phyloP scores from a whole-genome alignment of 2,888 invertebrate genomes.

The Amiota minor region DNA sequence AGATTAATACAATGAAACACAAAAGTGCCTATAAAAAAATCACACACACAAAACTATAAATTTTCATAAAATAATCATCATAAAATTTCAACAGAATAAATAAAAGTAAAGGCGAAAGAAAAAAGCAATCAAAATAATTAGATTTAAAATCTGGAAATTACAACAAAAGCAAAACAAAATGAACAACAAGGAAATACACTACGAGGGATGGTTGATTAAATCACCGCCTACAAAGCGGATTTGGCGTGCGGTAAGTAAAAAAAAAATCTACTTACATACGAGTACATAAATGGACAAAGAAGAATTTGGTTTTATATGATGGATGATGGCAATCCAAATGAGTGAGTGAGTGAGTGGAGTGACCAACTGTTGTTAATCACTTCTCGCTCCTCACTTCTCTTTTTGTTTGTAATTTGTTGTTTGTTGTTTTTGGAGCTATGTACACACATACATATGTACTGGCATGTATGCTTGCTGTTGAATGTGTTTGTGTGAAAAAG shows the following conservation, averaged over 20 bases:
- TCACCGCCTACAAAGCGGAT: slow-evolving; percentile 94
- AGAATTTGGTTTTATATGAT: background rate
- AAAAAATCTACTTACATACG: background rate
- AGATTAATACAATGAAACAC: no score
- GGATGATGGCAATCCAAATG: background rate
- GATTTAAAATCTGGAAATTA: slow-evolving; percentile 20
- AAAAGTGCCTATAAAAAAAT: no score
- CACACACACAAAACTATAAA: no score
- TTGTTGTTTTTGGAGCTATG: no score
- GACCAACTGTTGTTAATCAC: no score
- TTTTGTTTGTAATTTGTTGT: no score
- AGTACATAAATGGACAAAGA: background rate
- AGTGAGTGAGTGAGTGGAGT: no score
- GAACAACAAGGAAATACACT: slow-evolving; percentile 57
- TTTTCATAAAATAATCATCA: no score
- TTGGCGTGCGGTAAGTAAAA: slow-evolving; percentile 90
- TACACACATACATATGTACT: background rate
- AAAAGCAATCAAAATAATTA: slow-evolving; percentile 17
- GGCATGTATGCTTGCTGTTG: background rate
- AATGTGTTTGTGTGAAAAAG: no score
- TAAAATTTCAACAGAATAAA: no score
- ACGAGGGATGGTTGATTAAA: slow-evolving; percentile 96
- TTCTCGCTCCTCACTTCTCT: no score
- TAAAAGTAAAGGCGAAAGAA: background rate
- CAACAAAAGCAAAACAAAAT: background rate